phyloP scores from a whole-genome alignment of 53 echinoderm and acorn worm genomes.

The Holothuria scabra region DNA sequence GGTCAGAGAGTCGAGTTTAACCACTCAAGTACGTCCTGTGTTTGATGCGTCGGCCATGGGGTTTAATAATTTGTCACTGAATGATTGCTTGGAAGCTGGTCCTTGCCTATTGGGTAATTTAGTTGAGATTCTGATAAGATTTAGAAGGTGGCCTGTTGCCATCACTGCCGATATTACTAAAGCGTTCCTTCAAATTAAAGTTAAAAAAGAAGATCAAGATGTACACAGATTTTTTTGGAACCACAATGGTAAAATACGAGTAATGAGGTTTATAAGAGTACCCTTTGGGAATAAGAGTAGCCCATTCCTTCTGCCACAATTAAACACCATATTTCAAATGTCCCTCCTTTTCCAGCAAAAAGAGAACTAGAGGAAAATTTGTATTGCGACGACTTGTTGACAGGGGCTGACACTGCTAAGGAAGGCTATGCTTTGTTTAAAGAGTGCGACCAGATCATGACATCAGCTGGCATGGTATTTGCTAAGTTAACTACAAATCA shows the following conservation, averaged over 20 bases:
- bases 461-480: too few relatives aligned
- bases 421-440: too few relatives aligned
- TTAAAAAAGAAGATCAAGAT: background rate
- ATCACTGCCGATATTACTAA: background rate
- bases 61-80: background rate
- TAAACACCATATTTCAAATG: background rate
- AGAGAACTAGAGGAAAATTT: too few relatives aligned
- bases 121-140: slow-evolving; percentile 6
- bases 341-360: background rate
- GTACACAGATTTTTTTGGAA: background rate
- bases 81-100: background rate
- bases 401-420: too few relatives aligned
- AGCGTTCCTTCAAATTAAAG: background rate
- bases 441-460: too few relatives aligned
- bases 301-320: background rate
- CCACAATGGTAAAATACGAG: background rate
- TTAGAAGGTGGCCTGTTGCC: background rate
- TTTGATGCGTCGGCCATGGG: background rate
- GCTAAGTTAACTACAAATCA: too few relatives aligned
- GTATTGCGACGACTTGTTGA: too few relatives aligned
- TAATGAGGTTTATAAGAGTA: background rate
- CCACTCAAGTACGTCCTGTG: background rate
- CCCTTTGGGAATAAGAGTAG: background rate
- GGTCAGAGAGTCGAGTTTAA: background rate
- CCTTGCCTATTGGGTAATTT: background rate